Evolutionary conservation across 1,140 invertebrate genomes (phyloP), one percentile per base, ranked within the genome.

Genomic region (Saccostrea echinata): DNA sequence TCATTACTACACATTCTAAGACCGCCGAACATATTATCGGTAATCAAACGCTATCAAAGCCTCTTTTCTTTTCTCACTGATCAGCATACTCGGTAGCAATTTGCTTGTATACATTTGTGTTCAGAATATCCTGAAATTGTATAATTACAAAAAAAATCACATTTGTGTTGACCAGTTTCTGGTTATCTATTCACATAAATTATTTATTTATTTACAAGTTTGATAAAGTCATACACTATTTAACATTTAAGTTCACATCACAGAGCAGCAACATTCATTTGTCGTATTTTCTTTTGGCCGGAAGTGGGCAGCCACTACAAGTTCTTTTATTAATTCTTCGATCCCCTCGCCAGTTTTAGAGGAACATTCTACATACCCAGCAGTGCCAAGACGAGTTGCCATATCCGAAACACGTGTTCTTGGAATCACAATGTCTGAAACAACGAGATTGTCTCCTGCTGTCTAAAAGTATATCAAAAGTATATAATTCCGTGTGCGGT

Each of bases 321-420:
- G 89, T 24, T 90, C 91, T 53, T 91, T 91, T 1, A 89, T 85
- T 27, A 92, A 80, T 24, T 91, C 86, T 9, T 88, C 84, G 33
- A 98, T 96, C 93, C 98, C 97, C 92, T 96, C 97, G 94, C 99
- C 98, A 27, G 97, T 98, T 91, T 98, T 96, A 4, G 98, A 97
- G 1, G 98, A 98, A 88, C 98, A 98, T 94, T 99, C 98, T 18
- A 98, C 96, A 93, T 98, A 99, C 90, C 96, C 96, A 12, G 99
- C 98, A 4, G 98, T 97, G 90, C 97, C 97, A 86, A 93, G 87
- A n/a, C 89, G 84, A 2, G 86, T 83, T 24, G 97, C 98, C 91
- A 98, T 94, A 88, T 97, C 96, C 92, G 96, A 96, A 52, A 97
- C 98, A 93, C 98, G 96, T 11, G 68, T 76, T 24, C 24, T 76